Percentiles rank a stretch among this genome's conserved stretches.
These are phyloP conservation scores for Loxodonta africana DNA, from an alignment of 2,113 vertebrate genomes.

Conservation along the genomic window DNA sequence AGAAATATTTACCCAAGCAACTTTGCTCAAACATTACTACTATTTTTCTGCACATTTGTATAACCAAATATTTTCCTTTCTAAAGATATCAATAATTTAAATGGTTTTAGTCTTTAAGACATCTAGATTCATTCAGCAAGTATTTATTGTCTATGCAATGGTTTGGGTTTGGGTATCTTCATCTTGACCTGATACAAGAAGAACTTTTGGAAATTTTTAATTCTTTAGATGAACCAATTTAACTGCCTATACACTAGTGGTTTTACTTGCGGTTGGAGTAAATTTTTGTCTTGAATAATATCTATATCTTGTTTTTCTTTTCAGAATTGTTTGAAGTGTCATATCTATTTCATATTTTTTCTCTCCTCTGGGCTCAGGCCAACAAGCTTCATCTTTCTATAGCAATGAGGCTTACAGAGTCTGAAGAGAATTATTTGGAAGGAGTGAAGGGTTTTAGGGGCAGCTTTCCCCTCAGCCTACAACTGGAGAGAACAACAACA, in stretches of 20 bases:
- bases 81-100: not conserved
- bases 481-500: not conserved
- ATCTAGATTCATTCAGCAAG: not conserved
- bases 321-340: not conserved
- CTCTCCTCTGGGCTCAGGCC: not conserved
- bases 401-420: not conserved
- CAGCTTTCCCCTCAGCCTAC: not conserved
- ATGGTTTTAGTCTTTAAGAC: not conserved
- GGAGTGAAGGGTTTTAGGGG: not conserved
- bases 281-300: not conserved
- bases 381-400: not conserved
- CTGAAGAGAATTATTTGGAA: not conserved
- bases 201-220: not conserved
- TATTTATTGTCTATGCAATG: not conserved
- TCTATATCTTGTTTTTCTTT: not conserved
- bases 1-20: conserved; percentile 9
- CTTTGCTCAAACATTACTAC: not conserved
- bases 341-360: not conserved
- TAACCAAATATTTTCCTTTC: not conserved
- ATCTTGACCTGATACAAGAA: not conserved
- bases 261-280: not conserved
- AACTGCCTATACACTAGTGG: not conserved
- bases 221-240: not conserved
- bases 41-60: not conserved
- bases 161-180: not conserved